Base-by-base conservation (phyloP, 2,888 invertebrate species). In the Dioctria linearis region DNA sequence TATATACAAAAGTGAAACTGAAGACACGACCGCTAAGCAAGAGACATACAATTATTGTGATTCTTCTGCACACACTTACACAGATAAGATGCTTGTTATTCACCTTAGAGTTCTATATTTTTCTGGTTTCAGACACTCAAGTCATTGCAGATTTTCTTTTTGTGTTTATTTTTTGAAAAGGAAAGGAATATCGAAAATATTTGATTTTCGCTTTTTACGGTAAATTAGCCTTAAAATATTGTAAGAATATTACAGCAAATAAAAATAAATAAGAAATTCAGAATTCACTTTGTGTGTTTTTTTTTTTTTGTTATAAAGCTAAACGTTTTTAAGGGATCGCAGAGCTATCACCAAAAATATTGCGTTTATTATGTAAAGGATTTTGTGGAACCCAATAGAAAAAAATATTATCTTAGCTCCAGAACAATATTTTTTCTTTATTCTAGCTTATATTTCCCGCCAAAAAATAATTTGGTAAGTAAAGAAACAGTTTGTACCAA, bases 171-270 rank as follows among this genome's bases (percentile, higher is more conserved):
- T 54, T 54, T n/a, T 11, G 54, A 54, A 5, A 46, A 8, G 1
- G 11, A n/a, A 54, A 2, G 25, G 42, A 51, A 73, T 42, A 73
- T 73, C 51, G 69, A 69, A 51, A 69, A 11, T 51, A 13, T 43
- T 69, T 73, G 57, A 40, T 42, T 73, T 59, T 57, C 73, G 73
- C 73, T 73, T 73, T 73, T 73, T 73, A 73, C 73, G 39, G 42
- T 73, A 73, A 73, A 54, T 73, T 73, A 73, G 73, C 73, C 73
- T 73, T 73, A 73, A 73, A 59, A 37, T 57, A 73, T 40, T 73
- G 73, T 73, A 73, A 57, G 57, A 59, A 39, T 59, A 54, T 73
- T 57, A 51, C 57, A 39, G 25, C 25, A 61, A 61, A 61, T 13
- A 61, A 11, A 61, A 25, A 61, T 54, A 54, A 54, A 54, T 54